Evolutionary conservation across 2,797 vertebrate genomes (phyloP).

Genomic region (Spinus pinus): DNA sequence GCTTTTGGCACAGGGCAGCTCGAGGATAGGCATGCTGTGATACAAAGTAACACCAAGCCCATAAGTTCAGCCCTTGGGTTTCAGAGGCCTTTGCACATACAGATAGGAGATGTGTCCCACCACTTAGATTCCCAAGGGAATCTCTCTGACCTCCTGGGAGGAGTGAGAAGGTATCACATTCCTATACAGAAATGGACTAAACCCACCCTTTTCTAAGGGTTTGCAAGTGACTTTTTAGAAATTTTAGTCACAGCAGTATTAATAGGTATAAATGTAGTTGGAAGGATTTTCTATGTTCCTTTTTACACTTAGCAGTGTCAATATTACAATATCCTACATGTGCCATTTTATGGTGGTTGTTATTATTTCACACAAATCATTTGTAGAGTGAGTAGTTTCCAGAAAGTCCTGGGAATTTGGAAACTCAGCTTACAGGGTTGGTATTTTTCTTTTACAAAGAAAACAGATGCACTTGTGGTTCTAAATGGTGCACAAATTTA

Average conservation of each 20-base stretch:
- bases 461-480: neutral
- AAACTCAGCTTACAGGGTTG: neutral
- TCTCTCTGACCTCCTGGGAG: neutral
- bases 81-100: neutral
- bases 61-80: neutral
- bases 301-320: neutral
- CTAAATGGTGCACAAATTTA: neutral
- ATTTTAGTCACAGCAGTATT: neutral
- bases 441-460: neutral
- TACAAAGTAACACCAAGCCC: neutral
- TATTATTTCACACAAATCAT: neutral
- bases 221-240: neutral
- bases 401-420: neutral
- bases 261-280: neutral
- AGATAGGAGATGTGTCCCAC: neutral
- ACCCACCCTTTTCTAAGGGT: neutral
- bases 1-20: neutral
- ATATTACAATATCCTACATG: neutral
- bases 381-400: neutral
- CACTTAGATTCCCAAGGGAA: neutral
- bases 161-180: neutral
- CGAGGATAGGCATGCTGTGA: fast-evolving
- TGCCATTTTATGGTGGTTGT: neutral
- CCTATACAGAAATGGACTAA: neutral
- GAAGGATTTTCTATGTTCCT: neutral